Conservation (phyloP, 2,888 invertebrate species). For the Anarsia innoxiella region DNA sequence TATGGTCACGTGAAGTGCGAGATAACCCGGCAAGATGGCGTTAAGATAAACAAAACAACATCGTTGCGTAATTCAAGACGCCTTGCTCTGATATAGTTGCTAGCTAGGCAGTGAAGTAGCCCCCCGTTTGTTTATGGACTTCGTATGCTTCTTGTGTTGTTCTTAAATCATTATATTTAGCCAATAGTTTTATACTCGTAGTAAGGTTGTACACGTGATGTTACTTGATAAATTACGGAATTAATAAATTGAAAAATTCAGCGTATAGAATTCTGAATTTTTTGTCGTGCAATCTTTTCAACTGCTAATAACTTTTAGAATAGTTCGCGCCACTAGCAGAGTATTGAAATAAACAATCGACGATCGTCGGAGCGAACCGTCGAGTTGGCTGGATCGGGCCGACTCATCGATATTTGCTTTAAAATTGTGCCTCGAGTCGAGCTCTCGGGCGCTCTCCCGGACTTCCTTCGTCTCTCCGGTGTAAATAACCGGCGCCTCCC, state of each 20-base stretch:
- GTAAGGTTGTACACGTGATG: no score
- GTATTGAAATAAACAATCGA: constrained; percentile 18
- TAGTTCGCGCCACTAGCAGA: background rate
- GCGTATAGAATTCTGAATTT: no score
- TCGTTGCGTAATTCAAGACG: constrained; percentile 10
- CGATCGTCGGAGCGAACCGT: constrained; percentile 26
- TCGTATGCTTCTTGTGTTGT: no score
- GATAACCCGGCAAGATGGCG: constrained; percentile 11
- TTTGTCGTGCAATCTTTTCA: no score
- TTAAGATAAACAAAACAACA: constrained; percentile 15
- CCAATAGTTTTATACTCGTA: no score
- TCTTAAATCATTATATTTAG: no score
- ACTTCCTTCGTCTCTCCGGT: constrained; percentile 37
- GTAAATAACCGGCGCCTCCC: constrained; percentile 44
- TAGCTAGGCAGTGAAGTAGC: no score
- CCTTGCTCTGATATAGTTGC: constrained; percentile 4
- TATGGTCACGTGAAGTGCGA: constrained; percentile 13
- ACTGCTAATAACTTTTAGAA: no score
- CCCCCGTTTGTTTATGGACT: no score
- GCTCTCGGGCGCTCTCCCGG: constrained; percentile 31
- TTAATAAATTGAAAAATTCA: no score
- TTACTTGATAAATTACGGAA: no score
- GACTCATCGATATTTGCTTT: constrained; percentile 37
- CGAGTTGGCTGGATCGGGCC: constrained; percentile 18
- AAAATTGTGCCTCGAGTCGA: constrained; percentile 28